Percentiles rank a stretch among this genome's conserved stretches.
Evolutionary conservation across 1,140 invertebrate genomes (phyloP).

Genomic region (Antheraea pernyi): DNA sequence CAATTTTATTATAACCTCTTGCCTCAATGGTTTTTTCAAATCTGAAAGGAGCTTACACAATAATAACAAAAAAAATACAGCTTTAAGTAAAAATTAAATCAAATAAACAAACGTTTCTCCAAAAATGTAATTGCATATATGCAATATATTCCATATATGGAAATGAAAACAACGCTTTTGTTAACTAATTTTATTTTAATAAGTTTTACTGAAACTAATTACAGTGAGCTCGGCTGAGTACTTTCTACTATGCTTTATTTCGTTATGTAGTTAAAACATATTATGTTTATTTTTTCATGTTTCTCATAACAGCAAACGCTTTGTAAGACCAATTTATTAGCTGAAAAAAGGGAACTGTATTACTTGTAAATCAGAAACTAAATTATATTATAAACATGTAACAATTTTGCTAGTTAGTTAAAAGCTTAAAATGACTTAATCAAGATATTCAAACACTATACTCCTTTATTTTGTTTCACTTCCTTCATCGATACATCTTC

Average conservation of each 20-base stretch:
- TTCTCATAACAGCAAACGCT: conserved; percentile 71
- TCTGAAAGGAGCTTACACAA: too few species aligned
- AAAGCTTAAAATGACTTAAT: too few species aligned
- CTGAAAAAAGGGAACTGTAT: conserved; percentile 43
- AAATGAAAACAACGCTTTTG: conserved; percentile 5
- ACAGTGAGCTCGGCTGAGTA: not conserved
- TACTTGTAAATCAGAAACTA: not conserved
- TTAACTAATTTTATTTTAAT: conserved; percentile 20
- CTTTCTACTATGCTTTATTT: conserved; percentile 12
- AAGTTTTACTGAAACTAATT: conserved; percentile 16
- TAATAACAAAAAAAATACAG: not conserved
- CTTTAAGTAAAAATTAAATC: not conserved
- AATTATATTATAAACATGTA: not conserved
- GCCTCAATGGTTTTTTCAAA: too few species aligned
- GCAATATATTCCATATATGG: too few species aligned
- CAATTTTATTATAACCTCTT: too few species aligned
- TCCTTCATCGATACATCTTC: too few species aligned
- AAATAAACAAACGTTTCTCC: not conserved
- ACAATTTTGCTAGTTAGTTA: too few species aligned
- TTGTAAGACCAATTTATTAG: conserved; percentile 74
- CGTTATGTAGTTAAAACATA: conserved; percentile 6
- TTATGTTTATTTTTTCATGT: conserved; percentile 60
- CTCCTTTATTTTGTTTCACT: too few species aligned
- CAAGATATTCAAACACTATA: too few species aligned
- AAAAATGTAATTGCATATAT: not conserved